phyloP scores from a whole-genome alignment of 1,140 invertebrate genomes.

The Danaus plexippus region DNA sequence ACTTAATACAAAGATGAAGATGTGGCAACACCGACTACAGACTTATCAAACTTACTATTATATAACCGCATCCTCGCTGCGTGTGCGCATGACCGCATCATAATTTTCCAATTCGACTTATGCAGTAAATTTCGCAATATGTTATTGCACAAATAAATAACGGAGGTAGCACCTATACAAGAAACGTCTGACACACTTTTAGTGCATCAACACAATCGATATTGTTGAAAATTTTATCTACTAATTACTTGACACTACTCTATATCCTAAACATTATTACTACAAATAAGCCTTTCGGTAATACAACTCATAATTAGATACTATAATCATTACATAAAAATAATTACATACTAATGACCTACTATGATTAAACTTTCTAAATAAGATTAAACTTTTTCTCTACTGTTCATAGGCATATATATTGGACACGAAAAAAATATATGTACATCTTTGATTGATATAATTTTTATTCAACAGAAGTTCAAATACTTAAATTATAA shows the following conservation, averaged over 20 bases:
- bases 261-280: no score
- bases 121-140: constrained; percentile 12
- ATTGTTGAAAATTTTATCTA: constrained; percentile 2
- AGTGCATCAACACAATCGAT: constrained; percentile 6
- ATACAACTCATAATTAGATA: no score
- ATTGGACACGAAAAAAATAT: no score
- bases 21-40: constrained; percentile 46
- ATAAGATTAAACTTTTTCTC: no score
- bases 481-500: no score
- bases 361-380: no score
- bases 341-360: no score
- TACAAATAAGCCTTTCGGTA: no score
- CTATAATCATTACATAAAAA: no score
- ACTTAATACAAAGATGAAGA: constrained; percentile 47
- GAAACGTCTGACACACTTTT: constrained; percentile 12
- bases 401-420: no score
- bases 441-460: no score
- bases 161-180: constrained; percentile 13
- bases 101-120: constrained; percentile 23
- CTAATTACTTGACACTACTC: constrained; percentile 2
- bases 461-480: no score
- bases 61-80: constrained; percentile 33
- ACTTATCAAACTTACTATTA: constrained; percentile 43
- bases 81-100: constrained; percentile 30
- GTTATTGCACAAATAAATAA: constrained; percentile 23